These are phyloP conservation scores for Aphodius sticticus DNA, from an alignment of 2,888 invertebrate species.

Conservation along the genomic window DNA sequence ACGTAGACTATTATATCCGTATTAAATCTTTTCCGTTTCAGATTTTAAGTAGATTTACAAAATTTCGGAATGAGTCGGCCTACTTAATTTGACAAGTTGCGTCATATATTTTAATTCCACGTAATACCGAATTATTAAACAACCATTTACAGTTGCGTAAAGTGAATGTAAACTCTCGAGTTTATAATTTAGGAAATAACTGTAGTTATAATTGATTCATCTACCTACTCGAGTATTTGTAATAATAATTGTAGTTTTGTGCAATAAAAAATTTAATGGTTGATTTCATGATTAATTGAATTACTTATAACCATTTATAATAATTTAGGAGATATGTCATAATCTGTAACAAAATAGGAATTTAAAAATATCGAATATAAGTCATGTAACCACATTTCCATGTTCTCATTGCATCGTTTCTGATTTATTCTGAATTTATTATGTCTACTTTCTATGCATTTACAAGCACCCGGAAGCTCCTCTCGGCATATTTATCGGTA, in stretches of 20 bases:
- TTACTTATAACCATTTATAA: not conserved
- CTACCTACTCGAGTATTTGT: not conserved
- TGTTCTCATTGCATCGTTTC: not conserved
- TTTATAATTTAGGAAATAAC: not conserved
- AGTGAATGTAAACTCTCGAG: not conserved
- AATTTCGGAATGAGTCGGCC: not conserved
- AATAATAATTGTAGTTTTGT: not conserved
- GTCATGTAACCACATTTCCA: not conserved
- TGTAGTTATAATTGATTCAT: not conserved
- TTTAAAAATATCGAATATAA: not conserved
- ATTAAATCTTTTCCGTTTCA: not conserved
- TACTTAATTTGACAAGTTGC: slow-evolving; percentile 4
- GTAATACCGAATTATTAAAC: not conserved
- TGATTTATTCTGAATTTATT: not conserved
- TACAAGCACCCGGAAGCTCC: not conserved
- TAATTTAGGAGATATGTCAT: too few relatives aligned
- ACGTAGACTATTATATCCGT: not conserved
- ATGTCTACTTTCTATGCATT: not conserved
- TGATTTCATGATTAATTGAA: not conserved
- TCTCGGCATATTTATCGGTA: not conserved
- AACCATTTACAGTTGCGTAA: not conserved
- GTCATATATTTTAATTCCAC: not conserved
- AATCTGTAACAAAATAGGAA: not conserved
- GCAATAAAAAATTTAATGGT: not conserved
- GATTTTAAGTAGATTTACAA: not conserved